Evolutionary conservation across 1,140 invertebrate genomes (phyloP).

Genomic region (Pomphorhynchus laevis): DNA sequence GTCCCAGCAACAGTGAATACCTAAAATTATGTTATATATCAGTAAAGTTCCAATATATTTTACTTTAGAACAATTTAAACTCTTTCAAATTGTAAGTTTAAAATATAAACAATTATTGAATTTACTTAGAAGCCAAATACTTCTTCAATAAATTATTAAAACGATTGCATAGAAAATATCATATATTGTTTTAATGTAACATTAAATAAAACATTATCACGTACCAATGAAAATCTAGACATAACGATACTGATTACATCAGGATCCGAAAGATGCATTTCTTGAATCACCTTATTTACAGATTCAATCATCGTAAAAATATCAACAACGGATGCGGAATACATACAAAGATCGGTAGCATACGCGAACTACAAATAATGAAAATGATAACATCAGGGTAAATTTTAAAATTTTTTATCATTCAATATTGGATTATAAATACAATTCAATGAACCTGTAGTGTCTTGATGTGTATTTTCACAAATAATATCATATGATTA

Average conservation of each 20-base stretch:
- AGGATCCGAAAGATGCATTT: slow-evolving; percentile 61
- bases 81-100: slow-evolving; percentile 4
- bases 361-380: slow-evolving; percentile 49
- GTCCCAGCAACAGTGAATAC: too few species aligned
- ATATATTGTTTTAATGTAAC: slow-evolving; percentile 2
- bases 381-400: too few species aligned
- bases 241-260: slow-evolving; percentile 91
- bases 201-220: background rate
- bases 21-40: too few species aligned
- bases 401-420: too few species aligned
- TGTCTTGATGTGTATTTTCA: too few species aligned
- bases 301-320: slow-evolving; percentile 97
- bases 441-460: too few species aligned
- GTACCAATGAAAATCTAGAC: slow-evolving; percentile 55
- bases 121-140: background rate
- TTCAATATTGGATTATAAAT: too few species aligned
- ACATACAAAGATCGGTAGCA: slow-evolving; percentile 83
- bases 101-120: background rate
- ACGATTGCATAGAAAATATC: slow-evolving; percentile 16
- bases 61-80: too few species aligned
- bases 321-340: slow-evolving; percentile 97
- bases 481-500: too few species aligned
- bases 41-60: too few species aligned
- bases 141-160: slow-evolving; percentile 15
- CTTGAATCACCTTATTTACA: slow-evolving; percentile 93